Evolutionary conservation across 1,140 invertebrate species (phyloP).

Genomic region (Coptotermes formosanus): DNA sequence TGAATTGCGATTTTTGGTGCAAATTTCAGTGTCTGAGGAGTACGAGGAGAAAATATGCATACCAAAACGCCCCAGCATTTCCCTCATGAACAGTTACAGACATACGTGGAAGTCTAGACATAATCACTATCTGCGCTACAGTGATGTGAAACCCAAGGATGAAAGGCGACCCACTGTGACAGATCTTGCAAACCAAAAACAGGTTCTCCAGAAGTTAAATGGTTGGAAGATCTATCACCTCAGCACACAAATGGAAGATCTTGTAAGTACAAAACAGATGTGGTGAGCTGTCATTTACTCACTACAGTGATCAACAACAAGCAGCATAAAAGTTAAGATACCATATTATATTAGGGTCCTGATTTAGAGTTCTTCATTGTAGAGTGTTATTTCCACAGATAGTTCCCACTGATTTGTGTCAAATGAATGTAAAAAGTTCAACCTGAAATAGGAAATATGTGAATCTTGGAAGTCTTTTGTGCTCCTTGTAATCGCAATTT

Average conservation of each 20-base stretch:
- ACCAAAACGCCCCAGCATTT: constrained; percentile 49
- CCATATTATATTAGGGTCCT: too few species aligned
- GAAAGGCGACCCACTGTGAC: constrained; percentile 78
- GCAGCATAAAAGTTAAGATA: too few species aligned
- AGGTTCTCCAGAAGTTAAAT: constrained; percentile 84
- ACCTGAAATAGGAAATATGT: too few species aligned
- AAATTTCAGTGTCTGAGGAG: constrained; percentile 28
- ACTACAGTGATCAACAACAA: too few species aligned
- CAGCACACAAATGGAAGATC: constrained; percentile 87
- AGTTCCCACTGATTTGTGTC: too few species aligned
- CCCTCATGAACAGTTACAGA: constrained; percentile 48
- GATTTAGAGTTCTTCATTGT: too few species aligned
- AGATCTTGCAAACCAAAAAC: constrained; percentile 86
- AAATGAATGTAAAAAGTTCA: too few species aligned
- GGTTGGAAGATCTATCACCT: constrained; percentile 95
- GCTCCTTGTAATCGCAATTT: too few species aligned
- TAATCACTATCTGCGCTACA: constrained; percentile 83
- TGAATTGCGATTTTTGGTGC: neutral
- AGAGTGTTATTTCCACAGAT: too few species aligned
- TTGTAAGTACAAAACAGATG: constrained; percentile 55
- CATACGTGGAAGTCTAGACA: constrained; percentile 60
- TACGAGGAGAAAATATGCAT: constrained; percentile 24
- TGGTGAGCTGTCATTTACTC: too few species aligned
- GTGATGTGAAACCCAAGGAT: constrained; percentile 84
- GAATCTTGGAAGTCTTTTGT: too few species aligned